Conservation (phyloP, 2,113 vertebrate species). For the Zapornia atra region DNA sequence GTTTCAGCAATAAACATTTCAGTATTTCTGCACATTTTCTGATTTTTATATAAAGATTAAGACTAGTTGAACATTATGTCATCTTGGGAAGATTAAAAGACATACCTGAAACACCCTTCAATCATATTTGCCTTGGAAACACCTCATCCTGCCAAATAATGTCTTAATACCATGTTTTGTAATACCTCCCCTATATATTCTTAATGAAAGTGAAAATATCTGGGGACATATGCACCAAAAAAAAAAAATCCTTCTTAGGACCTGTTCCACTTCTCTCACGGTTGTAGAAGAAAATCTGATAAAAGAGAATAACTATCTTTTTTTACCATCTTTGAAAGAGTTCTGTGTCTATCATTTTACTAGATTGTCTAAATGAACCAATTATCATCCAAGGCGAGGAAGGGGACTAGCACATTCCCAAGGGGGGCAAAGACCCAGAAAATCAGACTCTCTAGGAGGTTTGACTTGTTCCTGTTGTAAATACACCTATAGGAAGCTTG, state of each 20-base stretch:
- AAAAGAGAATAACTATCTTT: neutral
- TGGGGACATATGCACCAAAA: neutral
- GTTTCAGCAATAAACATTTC: neutral
- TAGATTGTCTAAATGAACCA: neutral
- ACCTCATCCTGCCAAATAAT: neutral
- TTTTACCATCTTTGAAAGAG: neutral
- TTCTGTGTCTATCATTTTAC: neutral
- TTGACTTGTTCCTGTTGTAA: neutral
- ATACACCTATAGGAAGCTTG: neutral
- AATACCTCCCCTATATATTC: neutral
- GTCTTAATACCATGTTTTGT: neutral
- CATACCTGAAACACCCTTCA: neutral
- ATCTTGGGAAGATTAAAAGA: neutral
- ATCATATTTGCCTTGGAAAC: neutral
- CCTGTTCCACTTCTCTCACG: neutral
- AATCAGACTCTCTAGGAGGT: neutral
- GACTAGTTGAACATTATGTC: neutral
- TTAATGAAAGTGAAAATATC: neutral
- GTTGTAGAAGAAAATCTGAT: neutral
- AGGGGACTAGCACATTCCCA: neutral
- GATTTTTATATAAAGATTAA: neutral
- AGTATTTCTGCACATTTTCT: neutral
- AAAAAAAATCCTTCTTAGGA: neutral
- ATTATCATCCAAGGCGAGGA: neutral
- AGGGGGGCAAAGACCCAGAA: neutral